phyloP scores from a whole-genome alignment of 2,797 vertebrate genomes.

The Pempheris klunzingeri region DNA sequence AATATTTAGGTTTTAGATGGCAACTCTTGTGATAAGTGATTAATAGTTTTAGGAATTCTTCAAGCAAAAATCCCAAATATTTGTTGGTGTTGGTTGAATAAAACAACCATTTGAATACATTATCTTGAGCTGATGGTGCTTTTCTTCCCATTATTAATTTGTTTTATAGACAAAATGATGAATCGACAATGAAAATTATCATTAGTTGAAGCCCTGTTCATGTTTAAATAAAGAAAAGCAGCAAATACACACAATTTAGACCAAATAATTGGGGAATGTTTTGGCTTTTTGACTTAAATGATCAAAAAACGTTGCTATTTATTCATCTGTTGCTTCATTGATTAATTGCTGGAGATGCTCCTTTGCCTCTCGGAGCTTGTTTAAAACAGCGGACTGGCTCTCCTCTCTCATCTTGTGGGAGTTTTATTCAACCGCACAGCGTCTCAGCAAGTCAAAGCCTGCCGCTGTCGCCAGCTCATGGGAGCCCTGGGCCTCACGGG shows the following conservation, averaged over 20 bases:
- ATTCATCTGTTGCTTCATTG: neutral
- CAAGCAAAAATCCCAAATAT: neutral
- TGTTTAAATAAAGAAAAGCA: neutral
- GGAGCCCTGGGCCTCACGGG: slow-evolving; percentile 42
- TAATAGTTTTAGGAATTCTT: neutral
- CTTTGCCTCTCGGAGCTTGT: neutral
- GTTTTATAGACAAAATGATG: neutral
- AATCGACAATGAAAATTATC: neutral
- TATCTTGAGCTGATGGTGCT: neutral
- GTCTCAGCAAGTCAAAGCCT: slow-evolving; percentile 70
- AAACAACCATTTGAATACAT: neutral
- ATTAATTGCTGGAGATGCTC: neutral
- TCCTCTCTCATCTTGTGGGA: slow-evolving; percentile 31
- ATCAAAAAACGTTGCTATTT: neutral
- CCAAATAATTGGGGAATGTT: no score
- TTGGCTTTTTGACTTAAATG: neutral
- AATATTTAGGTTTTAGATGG: neutral
- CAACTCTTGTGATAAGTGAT: neutral
- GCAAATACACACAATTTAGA: neutral
- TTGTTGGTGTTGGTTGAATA: neutral
- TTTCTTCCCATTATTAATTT: neutral
- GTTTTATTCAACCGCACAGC: slow-evolving; percentile 34
- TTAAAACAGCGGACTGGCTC: neutral
- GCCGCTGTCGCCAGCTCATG: slow-evolving; percentile 44
- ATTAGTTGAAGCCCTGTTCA: no score